Evolutionary conservation across 2,113 vertebrate species (phyloP).

Genomic region (Amphiprion ocellaris): DNA sequence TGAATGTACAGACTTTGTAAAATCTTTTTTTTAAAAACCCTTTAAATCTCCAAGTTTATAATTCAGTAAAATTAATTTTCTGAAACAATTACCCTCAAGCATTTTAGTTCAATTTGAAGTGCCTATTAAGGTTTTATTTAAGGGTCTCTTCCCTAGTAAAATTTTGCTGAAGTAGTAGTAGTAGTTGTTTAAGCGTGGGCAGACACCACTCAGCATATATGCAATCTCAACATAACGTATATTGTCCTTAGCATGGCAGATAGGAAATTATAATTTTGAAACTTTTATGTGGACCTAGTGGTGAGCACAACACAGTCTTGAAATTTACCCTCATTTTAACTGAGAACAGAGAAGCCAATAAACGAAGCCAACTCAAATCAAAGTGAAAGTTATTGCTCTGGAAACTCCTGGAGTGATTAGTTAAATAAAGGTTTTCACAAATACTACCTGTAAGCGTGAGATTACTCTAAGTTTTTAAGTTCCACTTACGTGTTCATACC

Average conservation of each 20-base stretch:
- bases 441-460: slow-evolving; percentile 24
- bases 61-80: slow-evolving; percentile 32
- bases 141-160: neutral
- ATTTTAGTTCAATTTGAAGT: slow-evolving; percentile 13
- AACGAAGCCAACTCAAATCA: neutral
- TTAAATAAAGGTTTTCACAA: slow-evolving; percentile 29
- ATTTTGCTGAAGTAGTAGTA: slow-evolving; percentile 23
- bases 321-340: slow-evolving; percentile 7
- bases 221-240: slow-evolving; percentile 21
- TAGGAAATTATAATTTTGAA: slow-evolving; percentile 30
- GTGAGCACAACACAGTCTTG: neutral
- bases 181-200: slow-evolving; percentile 1
- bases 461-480: slow-evolving; percentile 19
- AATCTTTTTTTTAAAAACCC: neutral
- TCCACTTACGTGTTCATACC: slow-evolving; percentile 50
- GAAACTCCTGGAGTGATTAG: slow-evolving; percentile 20
- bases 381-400: slow-evolving; percentile 2
- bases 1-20: slow-evolving; percentile 2
- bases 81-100: slow-evolving; percentile 25
- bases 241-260: neutral
- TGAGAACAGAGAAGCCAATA: neutral
- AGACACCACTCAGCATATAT: slow-evolving; percentile 30
- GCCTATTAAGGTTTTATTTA: slow-evolving; percentile 11
- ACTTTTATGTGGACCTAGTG: slow-evolving; percentile 23
- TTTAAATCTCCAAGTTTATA: neutral